Evolutionary conservation across 2,888 invertebrate species (phyloP).

Genomic region (Lycia hirtaria): DNA sequence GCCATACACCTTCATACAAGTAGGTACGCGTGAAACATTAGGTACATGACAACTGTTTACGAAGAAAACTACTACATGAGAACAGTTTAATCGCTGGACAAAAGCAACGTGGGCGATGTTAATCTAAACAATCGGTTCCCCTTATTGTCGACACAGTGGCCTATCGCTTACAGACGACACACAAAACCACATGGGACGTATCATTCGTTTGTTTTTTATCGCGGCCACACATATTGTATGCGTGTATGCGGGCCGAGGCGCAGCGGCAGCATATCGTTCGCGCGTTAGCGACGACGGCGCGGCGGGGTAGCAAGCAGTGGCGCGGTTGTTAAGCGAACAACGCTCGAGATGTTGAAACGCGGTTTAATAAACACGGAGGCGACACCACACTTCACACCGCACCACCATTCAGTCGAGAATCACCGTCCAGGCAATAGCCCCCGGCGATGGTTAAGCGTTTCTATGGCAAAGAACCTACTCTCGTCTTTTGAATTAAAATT

Average conservation of each 20-base stretch:
- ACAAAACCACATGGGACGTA: constrained; percentile 60
- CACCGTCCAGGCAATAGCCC: constrained; percentile 57
- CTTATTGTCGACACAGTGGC: constrained; percentile 44
- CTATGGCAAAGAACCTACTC: constrained; percentile 69
- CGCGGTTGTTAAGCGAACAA: constrained; percentile 65
- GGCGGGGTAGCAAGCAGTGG: constrained; percentile 43
- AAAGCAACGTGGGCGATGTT: constrained; percentile 32
- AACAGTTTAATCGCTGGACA: constrained; percentile 40
- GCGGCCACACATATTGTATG: constrained; percentile 55
- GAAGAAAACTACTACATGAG: constrained; percentile 37
- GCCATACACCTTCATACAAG: not conserved
- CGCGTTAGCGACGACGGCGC: constrained; percentile 55
- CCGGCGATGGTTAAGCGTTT: constrained; percentile 66
- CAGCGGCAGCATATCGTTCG: too few species aligned
- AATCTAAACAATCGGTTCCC: constrained; percentile 46
- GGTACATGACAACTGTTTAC: constrained; percentile 39
- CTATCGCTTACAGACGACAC: constrained; percentile 52
- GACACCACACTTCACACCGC: constrained; percentile 41
- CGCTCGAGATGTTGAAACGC: constrained; percentile 57
- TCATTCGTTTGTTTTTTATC: constrained; percentile 55
- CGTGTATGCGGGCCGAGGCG: constrained; percentile 52
- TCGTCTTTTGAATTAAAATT: constrained; percentile 68
- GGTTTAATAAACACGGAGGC: constrained; percentile 61
- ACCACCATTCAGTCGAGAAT: constrained; percentile 59
- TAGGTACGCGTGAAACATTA: constrained; percentile 10